Evolutionary conservation across 1,140 invertebrate genomes (phyloP).

Genomic region (Dinothrombium tinctorium): DNA sequence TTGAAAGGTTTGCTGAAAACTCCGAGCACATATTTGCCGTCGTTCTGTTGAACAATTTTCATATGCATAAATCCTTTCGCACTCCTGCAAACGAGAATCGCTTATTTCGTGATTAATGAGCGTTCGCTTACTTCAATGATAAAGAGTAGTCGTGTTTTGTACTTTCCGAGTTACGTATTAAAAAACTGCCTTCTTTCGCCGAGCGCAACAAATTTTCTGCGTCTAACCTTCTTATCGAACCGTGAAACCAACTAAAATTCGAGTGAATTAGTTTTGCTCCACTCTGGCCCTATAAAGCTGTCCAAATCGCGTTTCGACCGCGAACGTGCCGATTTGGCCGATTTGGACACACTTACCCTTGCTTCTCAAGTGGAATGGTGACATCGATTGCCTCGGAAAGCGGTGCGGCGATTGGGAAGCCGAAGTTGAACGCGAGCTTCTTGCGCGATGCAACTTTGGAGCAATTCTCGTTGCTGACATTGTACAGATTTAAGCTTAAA

Average conservation of each 20-base stretch:
- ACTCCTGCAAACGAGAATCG: slow-evolving; percentile 33
- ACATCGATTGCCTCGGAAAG: too few relatives aligned
- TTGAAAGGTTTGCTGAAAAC: slow-evolving; percentile 72
- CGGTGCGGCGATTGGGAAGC: too few relatives aligned
- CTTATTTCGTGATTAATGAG: background rate
- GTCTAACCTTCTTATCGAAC: slow-evolving; percentile 62
- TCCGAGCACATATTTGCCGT: slow-evolving; percentile 51
- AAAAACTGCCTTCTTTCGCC: slow-evolving; percentile 63
- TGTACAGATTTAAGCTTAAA: too few relatives aligned
- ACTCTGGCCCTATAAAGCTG: too few relatives aligned
- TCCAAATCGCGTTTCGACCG: too few relatives aligned
- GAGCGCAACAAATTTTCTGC: slow-evolving; percentile 60
- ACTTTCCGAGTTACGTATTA: slow-evolving; percentile 77
- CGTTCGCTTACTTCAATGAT: slow-evolving; percentile 57
- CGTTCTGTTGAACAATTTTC: slow-evolving; percentile 33
- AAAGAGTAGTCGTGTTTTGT: slow-evolving; percentile 73
- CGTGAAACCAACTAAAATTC: slow-evolving; percentile 52
- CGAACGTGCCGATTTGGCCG: too few relatives aligned
- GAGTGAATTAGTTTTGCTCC: too few relatives aligned
- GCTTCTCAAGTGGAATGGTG: too few relatives aligned
- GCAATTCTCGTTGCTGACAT: too few relatives aligned
- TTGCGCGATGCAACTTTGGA: too few relatives aligned
- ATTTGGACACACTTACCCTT: too few relatives aligned
- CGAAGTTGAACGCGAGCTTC: too few relatives aligned
- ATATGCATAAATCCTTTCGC: slow-evolving; percentile 85